Base-by-base conservation (phyloP, 2,113 vertebrate species). In the Tetrax tetrax region DNA sequence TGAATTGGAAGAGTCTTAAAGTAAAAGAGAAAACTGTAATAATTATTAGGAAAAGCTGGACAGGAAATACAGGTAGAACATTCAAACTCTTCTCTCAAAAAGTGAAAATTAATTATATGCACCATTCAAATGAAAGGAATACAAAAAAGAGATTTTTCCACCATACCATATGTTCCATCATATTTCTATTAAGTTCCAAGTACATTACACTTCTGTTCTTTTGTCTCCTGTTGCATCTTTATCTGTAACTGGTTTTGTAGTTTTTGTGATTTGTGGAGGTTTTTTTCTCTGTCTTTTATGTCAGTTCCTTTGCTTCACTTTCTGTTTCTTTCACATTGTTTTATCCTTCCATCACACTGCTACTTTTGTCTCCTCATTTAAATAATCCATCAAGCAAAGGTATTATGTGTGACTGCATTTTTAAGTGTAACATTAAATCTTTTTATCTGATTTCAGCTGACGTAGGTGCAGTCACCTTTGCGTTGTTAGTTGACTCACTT, bases 361-460 rank as follows among this genome's bases (percentile, higher is more conserved):
- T 75, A 23, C 25, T 92, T 90, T 95, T 74, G 61, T 87, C 57
- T 95, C 19, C 17, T 81, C 11, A 65, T 90, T 96, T 93, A 89
- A 93, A 94, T 88, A 95, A 65, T 79, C 20, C 86, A 53, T 94
- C 72, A 91, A 92, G 87, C 15, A 45, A 38, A 50, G 41, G 2
- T 43, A 69, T 89, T 70, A 71, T 7, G 27, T 56, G 12, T 47
- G 74, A 81, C 37, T 6, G 3, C 10, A 80, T 69, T 96, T 96
- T 95, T 83, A 83, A 93, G 10, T 27, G 64, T 16, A 13, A 74
- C 54, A 27, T 93, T 81, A 79, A 89, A 77, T 64, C 29, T 60
- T 93, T 86, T 77, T 64, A 64, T 96, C 50, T 87, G 59, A 69
- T 91, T 89, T 51, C 61, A 89, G 51, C 23, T 92, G 16, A 75